Base-by-base conservation (phyloP, 53 echinoderm and acorn worm genomes). In the Arbacia lixula region DNA sequence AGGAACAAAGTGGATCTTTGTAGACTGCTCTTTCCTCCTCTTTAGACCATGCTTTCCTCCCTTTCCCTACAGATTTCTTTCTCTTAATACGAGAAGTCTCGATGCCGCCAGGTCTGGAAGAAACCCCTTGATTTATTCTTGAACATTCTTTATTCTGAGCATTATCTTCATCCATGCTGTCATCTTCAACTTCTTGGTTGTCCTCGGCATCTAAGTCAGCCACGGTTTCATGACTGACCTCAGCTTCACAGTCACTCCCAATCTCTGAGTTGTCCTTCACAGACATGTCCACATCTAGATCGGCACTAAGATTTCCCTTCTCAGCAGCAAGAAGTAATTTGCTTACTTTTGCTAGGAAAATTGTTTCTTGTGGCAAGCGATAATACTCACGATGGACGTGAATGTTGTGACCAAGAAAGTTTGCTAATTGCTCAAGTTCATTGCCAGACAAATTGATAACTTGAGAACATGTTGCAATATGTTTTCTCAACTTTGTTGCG, bases 401-500 rank as follows among this genome's bases (percentile, higher is more conserved):
- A 3, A 84, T n/a, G 31, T 83, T 49, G 46, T 83, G 84, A 16
- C 84, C 84, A 36, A 83, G 10, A 28, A 37, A 67, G 20, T 65
- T 66, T 2, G 84, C 84, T n/a, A 83, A 42, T 1, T 35, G 31
- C 21, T 85, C 85, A 33, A 85, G 14, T 53, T 85, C 85, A 19
- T 85, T 51, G 5, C 71, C 53, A 4, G 33, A 4, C 34, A 85
- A 69, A 32, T 30, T 66, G 49, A 84, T 22, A 2, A 84, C 22
- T 29, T 85, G 85, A 1, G 85, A 41, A 54, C 69, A 71, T 3
- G 69, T 71, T 17, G 64, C 85, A 10, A 62, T 35, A 34, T 85
- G 71, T 40, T 85, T 85, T 38, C 85, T 4, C 21, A 85, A 41
- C 38, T 46, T 36, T 56, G 85, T 85, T n/a, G n/a, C n/a, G n/a